phyloP scores from a whole-genome alignment of 2,797 vertebrate genomes.

The Bradypus variegatus region DNA sequence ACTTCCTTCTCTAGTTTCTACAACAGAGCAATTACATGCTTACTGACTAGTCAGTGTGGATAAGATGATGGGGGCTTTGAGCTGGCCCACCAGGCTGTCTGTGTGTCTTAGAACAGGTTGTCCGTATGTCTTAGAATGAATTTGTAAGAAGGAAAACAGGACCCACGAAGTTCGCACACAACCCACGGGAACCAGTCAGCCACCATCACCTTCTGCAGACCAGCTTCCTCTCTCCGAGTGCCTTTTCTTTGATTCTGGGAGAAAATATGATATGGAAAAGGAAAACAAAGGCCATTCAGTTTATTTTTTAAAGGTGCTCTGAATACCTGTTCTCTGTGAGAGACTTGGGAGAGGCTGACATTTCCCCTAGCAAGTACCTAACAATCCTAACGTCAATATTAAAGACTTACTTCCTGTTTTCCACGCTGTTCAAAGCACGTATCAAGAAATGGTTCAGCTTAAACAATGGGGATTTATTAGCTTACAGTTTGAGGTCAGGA shows the following conservation, averaged over 20 bases:
- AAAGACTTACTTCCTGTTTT: background rate
- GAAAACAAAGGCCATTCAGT: background rate
- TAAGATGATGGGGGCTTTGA: rapidly evolving
- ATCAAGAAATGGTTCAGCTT: no score
- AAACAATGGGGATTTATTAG: no score
- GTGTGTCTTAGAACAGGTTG: background rate
- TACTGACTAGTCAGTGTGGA: no score
- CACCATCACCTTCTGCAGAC: background rate
- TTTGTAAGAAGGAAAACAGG: background rate
- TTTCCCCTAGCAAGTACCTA: background rate
- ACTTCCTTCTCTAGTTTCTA: no score
- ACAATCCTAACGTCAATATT: background rate
- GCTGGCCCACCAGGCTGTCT: background rate
- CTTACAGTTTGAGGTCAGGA: no score
- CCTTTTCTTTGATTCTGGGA: background rate
- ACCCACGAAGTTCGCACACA: rapidly evolving
- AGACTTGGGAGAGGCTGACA: background rate
- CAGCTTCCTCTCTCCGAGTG: background rate
- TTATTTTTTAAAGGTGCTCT: background rate
- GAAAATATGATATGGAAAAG: background rate
- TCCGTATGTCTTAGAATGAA: no score
- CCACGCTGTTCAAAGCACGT: no score
- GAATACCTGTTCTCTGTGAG: background rate
- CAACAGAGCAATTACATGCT: rapidly evolving
- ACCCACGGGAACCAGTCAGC: background rate